phyloP scores from a whole-genome alignment of 1,140 invertebrate species.

The Formica selysi region DNA sequence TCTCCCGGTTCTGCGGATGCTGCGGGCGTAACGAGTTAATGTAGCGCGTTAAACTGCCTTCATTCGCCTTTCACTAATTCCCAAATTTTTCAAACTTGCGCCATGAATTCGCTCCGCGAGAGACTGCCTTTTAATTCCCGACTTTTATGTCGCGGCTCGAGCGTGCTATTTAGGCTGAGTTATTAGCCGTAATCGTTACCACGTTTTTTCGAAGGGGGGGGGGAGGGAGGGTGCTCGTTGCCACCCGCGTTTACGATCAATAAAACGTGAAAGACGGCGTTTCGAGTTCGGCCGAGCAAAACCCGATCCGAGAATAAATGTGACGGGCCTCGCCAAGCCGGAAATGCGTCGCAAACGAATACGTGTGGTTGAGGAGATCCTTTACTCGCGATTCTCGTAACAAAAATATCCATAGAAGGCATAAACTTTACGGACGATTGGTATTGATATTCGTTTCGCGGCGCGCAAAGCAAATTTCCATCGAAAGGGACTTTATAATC shows the following conservation, averaged over 20 bases:
- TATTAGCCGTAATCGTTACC: slow-evolving; percentile 49
- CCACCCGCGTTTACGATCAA: slow-evolving; percentile 56
- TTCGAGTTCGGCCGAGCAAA: slow-evolving; percentile 23
- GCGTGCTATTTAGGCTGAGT: slow-evolving; percentile 48
- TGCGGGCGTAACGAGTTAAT: slow-evolving; percentile 13
- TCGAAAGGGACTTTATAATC: slow-evolving; percentile 25
- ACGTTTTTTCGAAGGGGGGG: neutral
- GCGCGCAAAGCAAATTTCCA: slow-evolving; percentile 29
- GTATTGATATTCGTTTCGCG: slow-evolving; percentile 48
- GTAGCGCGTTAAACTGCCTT: slow-evolving; percentile 1
- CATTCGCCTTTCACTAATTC: slow-evolving; percentile 37
- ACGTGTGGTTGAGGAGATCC: neutral
- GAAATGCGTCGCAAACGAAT: slow-evolving; percentile 31
- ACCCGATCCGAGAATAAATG: slow-evolving; percentile 41
- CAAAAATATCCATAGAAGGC: slow-evolving; percentile 10
- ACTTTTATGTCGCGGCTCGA: slow-evolving; percentile 28
- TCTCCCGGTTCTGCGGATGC: neutral
- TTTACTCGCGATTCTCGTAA: slow-evolving; percentile 31
- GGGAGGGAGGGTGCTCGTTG: neutral
- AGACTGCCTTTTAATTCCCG: slow-evolving; percentile 42
- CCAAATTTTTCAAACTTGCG: slow-evolving; percentile 40
- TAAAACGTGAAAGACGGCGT: slow-evolving; percentile 55
- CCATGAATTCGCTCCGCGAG: neutral
- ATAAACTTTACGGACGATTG: slow-evolving; percentile 35
- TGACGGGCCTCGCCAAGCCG: neutral